Conservation (phyloP, 2,888 invertebrate species). For the Eilema depressum region DNA sequence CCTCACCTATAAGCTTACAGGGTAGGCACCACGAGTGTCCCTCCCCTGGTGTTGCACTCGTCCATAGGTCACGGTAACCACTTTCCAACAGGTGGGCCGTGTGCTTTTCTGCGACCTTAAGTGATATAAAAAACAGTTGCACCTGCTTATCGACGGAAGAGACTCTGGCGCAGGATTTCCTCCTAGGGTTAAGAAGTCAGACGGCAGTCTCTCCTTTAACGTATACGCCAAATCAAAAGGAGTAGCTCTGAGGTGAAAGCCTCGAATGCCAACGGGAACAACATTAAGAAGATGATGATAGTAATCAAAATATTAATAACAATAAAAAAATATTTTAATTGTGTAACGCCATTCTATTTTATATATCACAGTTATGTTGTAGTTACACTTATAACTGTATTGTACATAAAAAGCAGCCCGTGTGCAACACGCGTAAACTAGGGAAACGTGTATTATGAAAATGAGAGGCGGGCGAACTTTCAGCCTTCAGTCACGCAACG, state of each 20-base stretch:
- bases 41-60: no score
- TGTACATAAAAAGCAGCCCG: constrained; percentile 11
- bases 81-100: no score
- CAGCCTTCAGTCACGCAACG: constrained; percentile 54
- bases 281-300: neutral
- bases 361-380: neutral
- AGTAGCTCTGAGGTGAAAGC: neutral
- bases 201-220: neutral
- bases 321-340: neutral
- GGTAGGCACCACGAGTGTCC: no score
- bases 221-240: neutral
- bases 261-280: neutral
- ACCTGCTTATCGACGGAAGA: no score
- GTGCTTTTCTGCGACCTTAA: no score
- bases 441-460: constrained; percentile 37
- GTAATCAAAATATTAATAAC: no score
- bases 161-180: no score
- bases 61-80: no score
- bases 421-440: constrained; percentile 11
- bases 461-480: constrained; percentile 31
- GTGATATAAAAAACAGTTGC: no score
- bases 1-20: no score
- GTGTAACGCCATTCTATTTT: neutral
- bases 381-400: neutral
- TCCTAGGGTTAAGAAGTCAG: neutral